phyloP scores from a whole-genome alignment of 2,888 invertebrate species.

The Caenorhabditis panamensis region DNA sequence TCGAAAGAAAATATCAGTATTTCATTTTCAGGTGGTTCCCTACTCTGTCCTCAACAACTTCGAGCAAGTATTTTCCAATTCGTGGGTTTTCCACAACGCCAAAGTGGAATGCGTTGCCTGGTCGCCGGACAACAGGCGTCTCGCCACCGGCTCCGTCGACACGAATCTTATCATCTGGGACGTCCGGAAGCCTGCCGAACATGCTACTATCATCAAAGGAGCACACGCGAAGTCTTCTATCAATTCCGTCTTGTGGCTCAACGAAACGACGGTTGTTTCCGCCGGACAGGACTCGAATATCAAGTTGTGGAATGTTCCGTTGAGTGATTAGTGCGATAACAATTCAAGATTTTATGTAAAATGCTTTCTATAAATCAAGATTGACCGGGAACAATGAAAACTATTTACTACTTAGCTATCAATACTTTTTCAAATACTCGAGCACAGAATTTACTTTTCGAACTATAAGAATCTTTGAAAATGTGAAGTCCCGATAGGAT shows the following conservation, averaged over 20 bases:
- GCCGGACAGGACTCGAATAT: constrained; percentile 97
- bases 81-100: constrained; percentile 97
- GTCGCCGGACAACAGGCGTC: constrained; percentile 84
- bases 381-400: too few species aligned
- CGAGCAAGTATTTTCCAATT: constrained; percentile 82
- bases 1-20: not conserved
- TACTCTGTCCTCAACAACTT: constrained; percentile 72
- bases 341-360: not conserved
- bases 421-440: too few species aligned
- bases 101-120: constrained; percentile 79
- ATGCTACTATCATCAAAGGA: constrained; percentile 84
- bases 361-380: too few species aligned
- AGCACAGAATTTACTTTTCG: too few species aligned
- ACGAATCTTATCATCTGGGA: constrained; percentile 95
- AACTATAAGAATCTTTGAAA: not conserved
- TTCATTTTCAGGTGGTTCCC: constrained; percentile 63
- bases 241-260: constrained; percentile 92
- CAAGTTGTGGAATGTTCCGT: constrained; percentile 84
- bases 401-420: too few species aligned
- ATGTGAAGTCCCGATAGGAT: constrained; percentile 5
- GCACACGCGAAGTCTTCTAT: constrained; percentile 98
- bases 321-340: not conserved
- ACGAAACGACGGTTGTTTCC: constrained; percentile 89
- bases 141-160: constrained; percentile 95
- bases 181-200: constrained; percentile 87